These are phyloP conservation scores for Patella vulgata DNA, from an alignment of 1,140 invertebrate genomes.

Conservation along the genomic window DNA sequence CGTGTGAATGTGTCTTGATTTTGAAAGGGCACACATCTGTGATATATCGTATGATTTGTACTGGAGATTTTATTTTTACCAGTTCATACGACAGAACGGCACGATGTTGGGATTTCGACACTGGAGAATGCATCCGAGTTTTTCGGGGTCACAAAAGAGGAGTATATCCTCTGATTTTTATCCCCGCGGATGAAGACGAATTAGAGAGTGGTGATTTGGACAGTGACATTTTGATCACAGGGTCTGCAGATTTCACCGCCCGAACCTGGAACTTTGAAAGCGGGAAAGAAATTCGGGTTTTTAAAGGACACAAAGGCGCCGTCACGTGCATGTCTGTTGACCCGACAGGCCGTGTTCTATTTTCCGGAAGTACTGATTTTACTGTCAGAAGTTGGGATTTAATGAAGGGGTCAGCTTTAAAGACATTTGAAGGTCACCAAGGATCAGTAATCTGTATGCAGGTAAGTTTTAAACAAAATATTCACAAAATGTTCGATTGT, in stretches of 20 bases:
- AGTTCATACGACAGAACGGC: conserved; percentile 71
- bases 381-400: conserved; percentile 70
- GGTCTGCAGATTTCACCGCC: conserved; percentile 69
- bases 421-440: conserved; percentile 69
- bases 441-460: conserved; percentile 69
- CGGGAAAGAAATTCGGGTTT: conserved; percentile 66
- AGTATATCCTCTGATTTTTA: conserved; percentile 71
- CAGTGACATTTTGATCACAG: conserved; percentile 68
- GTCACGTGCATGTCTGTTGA: conserved; percentile 70
- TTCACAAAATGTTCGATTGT: background rate
- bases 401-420: conserved; percentile 62
- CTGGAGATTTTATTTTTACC: conserved; percentile 70
- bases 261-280: conserved; percentile 69
- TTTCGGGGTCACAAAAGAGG: conserved; percentile 69
- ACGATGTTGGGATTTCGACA: conserved; percentile 70
- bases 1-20: conserved; percentile 68
- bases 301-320: conserved; percentile 68
- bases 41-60: conserved; percentile 70
- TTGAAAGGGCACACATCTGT: conserved; percentile 69
- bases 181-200: conserved; percentile 66
- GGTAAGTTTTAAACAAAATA: conserved; percentile 47
- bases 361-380: conserved; percentile 69
- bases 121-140: conserved; percentile 63
- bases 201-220: conserved; percentile 42
- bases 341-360: conserved; percentile 63